Evolutionary conservation across 2,113 vertebrate genomes (phyloP), one percentile per base, ranked within the genome.

Genomic region (Cyanocitta stelleri): DNA sequence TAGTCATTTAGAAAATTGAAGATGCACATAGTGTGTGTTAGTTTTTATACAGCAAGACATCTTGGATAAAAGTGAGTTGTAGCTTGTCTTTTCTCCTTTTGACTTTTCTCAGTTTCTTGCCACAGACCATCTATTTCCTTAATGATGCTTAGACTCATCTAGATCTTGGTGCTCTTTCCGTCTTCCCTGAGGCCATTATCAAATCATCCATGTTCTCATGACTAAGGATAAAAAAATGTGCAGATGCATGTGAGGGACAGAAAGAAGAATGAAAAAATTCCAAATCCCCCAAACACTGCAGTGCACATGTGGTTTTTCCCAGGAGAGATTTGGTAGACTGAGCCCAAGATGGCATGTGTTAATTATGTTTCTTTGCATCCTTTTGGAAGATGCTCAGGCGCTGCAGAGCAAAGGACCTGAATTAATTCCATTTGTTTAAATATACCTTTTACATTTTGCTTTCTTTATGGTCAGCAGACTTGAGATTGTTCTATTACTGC

Each of bases 191-290:
- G 82, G 82, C 68, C 52, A 61, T 93, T 83, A 35, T 80, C 52
- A 86, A 71, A n/a, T 96, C 88, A 75, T 81, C 92, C 44, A 3
- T 84, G 55, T 90, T 93, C 76, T 88, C 76, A 67, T 77, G 90
- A 86, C 85, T 92, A 74, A 93, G 68, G 64, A 63, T 85, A 93
- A 95, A 94, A 59, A 88, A 96, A 88, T 55, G 56, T 74, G 79
- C 68, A 84, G 55, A 67, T 85, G 48, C 11, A 11, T 48, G 37
- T 73, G 22, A 20, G 79, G 68, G 18, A 68, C 35, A 74, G 49
- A 93, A 85, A 55, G 30, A 75, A 63, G 13, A 76, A 72, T 16
- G 35, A 73, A 85, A 32, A 89, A 78, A 44, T 22, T 58, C 30
- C 30, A 58, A 30, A 81, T 74, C 32, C 24, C 54, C 33, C 10